Evolutionary conservation across 1,140 invertebrate genomes (phyloP), one percentile per base, ranked within the genome.

Genomic region (Drosophila micromelanica): DNA sequence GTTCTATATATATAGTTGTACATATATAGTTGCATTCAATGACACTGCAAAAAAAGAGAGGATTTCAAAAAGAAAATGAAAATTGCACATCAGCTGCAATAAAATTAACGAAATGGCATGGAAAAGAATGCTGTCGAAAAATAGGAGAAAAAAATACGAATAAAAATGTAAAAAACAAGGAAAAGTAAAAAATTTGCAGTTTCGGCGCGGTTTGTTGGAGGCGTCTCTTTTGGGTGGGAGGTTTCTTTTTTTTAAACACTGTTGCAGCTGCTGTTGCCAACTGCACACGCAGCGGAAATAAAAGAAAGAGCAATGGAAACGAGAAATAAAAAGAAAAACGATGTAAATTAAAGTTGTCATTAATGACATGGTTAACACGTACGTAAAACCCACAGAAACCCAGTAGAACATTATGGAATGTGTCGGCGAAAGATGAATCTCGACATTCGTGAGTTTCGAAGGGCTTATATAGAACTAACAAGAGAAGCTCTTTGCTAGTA

Each of bases 271-370:
- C 68, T 80, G 80, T 80, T 85, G 81, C 81, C 74, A 82, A 82
- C 46, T 85, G 80, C 80, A 63, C 54, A 68, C 61, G 71, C 63
- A 73, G 78, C 75, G 57, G n/a, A 78, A 78, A 65, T 38, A 64
- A 60, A 54, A 54, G 23, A 42, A 48, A 23, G 32, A 51, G 30
- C 23, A 42, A 52, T 11, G 55, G 51, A 69, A 65, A 30, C 42
- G 38, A 69, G 37, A 35, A 35, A 12, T 5, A 15, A 45, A 46
- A 57, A 27, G 13, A 62, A 46, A 17, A 20, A 11, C 40, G 40
- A 78, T 76, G 75, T 73, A 78, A 81, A 87, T 87, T 87, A 76
- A 78, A 81, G 51, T 65, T 86, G 67, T 76, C 82, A 78, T 76
- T 86, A 81, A 87, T 68, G 63, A 63, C 64, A 77, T 60, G 56